Evolutionary conservation across 23 tunicate genomes (phyloP), one percentile per base, ranked within the genome.

Genomic region (Oikopleura vanhoeffeni): DNA sequence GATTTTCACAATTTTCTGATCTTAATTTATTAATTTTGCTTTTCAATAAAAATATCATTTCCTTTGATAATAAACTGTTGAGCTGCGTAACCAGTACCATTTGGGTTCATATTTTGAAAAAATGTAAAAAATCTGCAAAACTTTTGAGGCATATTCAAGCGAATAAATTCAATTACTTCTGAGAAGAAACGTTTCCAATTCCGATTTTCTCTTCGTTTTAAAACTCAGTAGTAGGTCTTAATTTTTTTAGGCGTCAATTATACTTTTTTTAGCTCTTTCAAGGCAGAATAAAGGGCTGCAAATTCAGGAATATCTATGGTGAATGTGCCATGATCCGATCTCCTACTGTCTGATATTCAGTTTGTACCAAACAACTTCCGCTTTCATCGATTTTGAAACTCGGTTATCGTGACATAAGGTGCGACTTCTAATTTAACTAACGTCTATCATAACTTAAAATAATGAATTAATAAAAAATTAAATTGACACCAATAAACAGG

Each of bases 311-410:
- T 49, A 49, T 24, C 64, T 13, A 49, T 49, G 64, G 64, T 49
- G 13, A 49, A 49, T 24, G 64, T 49, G 24, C 64, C 64, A 49
- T 49, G 13, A n/a, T 49, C 13, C 64, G 64, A 13, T 49, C 64
- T 49, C 64, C 64, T 24, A 49, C 13, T 24, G 64, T 49, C n/a
- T n/a, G 32, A 71, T 32, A 32, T 13, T 71, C 4, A 71, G 27
- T 32, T 71, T 71, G 38, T 71, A 71, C 79, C 79, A 71, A 71
- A 30, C 79, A 30, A 71, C 38, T 18, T 71, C n/a, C 79, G 3
- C 35, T 71, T 3, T 30, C 35, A 38, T 71, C 79, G 79, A 71
- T 71, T 71, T 71, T 38, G 38, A 71, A 71, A n/a, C n/a, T n/a
- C n/a, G n/a, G n/a, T n/a, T n/a, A n/a, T n/a, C n/a, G n/a, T n/a